Evolutionary conservation across 2,888 invertebrate species (phyloP).

Genomic region (Acronicta leporina): DNA sequence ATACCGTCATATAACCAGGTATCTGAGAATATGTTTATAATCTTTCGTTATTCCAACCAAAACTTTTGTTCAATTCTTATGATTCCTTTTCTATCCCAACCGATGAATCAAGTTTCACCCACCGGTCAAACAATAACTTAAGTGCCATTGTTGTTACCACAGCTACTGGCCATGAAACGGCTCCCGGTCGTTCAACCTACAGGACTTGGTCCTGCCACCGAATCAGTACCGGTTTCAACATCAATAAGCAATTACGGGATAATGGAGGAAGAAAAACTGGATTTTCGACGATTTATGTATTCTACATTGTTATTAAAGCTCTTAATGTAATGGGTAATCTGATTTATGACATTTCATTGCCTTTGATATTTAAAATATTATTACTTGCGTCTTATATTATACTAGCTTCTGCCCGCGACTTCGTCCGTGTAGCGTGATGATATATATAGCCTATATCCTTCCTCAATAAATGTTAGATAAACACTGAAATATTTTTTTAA

Average conservation of each 20-base stretch:
- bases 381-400: too few species aligned
- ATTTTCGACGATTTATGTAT: conserved; percentile 13
- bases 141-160: conserved; percentile 50
- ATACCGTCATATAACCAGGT: neutral
- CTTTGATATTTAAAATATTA: neutral
- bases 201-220: conserved; percentile 63
- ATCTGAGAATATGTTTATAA: neutral
- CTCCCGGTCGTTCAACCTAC: conserved; percentile 63
- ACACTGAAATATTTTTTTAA: too few species aligned
- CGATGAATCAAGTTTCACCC: conserved; percentile 17
- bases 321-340: conserved; percentile 10
- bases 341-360: neutral
- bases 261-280: conserved; percentile 12
- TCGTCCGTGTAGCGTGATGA: too few species aligned
- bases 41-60: neutral
- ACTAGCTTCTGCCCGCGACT: too few species aligned
- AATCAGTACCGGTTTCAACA: conserved; percentile 54
- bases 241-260: conserved; percentile 42
- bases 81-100: conserved; percentile 12
- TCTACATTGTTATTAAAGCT: neutral
- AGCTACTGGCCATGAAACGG: conserved; percentile 60
- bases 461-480: too few species aligned
- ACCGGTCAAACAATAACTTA: conserved; percentile 44
- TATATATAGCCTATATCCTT: too few species aligned
- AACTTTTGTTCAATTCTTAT: neutral